Evolutionary conservation across 2,888 invertebrate genomes (phyloP), one percentile per base, ranked within the genome.

Genomic region (Drosophila infuscata): DNA sequence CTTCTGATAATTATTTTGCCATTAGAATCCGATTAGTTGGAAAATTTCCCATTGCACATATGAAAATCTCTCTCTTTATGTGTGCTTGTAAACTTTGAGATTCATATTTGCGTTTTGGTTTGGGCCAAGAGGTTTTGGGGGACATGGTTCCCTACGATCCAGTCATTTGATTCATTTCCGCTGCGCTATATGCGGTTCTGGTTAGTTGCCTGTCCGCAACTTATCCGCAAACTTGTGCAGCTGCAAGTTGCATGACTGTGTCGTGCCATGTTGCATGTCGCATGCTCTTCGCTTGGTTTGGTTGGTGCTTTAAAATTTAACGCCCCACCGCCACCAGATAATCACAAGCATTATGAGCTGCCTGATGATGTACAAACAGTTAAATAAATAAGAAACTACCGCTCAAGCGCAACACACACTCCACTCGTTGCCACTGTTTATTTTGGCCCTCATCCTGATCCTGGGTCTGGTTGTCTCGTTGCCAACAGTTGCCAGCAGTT

Each of bases 11-110:
- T 92, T 92, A 92, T 92, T 92, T 91, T 91, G 82, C 92, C 91
- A 92, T 92, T 92, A 92, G 91, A 91, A 91, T 91, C 91, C 91
- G 91, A 92, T 93, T 92, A 92, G 92, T 83, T 89, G 90, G 85
- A 91, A 91, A 89, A 91, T 89, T 88, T 70, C n/a, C 64, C 32
- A 67, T 59, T 68, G 79, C 79, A 71, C 61, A 74, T 38, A 58
- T 61, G 72, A 54, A 61, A 32, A 46, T 54, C 29, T 35, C n/a
- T 35, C n/a, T 49, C 30, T 38, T 33, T 46, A 17, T 30, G 33
- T 48, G 33, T 48, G 41, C 66, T 32, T 81, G 75, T 65, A 68
- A 78, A 78, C 78, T 78, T 75, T 41, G 74, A 77, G 77, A 77
- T 68, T 77, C 75, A 75, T 78, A 75, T 72, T 75, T 72, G 43